These are phyloP conservation scores for Lamprotornis superbus DNA, from an alignment of 2,113 vertebrate species.

Conservation along the genomic window DNA sequence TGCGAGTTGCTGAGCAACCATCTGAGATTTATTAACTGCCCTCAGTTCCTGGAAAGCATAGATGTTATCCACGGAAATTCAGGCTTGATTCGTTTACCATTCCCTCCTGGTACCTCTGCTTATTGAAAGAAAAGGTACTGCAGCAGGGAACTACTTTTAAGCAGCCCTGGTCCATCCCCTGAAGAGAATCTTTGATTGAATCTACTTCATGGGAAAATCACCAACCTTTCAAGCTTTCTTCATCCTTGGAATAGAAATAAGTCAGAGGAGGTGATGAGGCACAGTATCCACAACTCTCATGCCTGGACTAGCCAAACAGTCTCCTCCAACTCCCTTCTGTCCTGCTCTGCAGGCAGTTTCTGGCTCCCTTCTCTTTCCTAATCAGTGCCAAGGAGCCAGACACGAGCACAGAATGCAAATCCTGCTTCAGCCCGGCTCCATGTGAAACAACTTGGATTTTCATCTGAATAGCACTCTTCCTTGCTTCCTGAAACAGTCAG, in stretches of 20 bases:
- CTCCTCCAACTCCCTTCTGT: not conserved
- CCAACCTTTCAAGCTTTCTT: not conserved
- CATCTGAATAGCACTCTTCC: not conserved
- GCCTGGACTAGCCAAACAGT: not conserved
- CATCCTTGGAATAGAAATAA: conserved; percentile 8
- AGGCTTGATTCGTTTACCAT: not conserved
- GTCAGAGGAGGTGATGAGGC: not conserved
- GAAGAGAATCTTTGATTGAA: not conserved
- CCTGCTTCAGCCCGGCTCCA: not conserved
- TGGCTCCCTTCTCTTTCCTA: not conserved
- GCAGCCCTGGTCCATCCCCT: not conserved
- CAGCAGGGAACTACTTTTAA: not conserved
- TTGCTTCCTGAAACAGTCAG: not conserved
- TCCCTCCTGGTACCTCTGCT: not conserved
- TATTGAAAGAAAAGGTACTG: not conserved
- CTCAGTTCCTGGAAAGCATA: not conserved
- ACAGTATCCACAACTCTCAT: not conserved
- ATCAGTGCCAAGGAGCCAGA: conserved; percentile 13
- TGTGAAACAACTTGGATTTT: not conserved
- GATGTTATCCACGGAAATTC: not conserved
- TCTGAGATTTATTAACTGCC: not conserved
- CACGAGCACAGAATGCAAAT: conserved; percentile 11
- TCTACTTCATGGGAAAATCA: not conserved
- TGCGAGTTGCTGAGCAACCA: conserved; percentile 16
- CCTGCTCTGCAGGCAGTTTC: not conserved